Evolutionary conservation across 2,113 vertebrate genomes (phyloP).

Genomic region (Chionis minor): DNA sequence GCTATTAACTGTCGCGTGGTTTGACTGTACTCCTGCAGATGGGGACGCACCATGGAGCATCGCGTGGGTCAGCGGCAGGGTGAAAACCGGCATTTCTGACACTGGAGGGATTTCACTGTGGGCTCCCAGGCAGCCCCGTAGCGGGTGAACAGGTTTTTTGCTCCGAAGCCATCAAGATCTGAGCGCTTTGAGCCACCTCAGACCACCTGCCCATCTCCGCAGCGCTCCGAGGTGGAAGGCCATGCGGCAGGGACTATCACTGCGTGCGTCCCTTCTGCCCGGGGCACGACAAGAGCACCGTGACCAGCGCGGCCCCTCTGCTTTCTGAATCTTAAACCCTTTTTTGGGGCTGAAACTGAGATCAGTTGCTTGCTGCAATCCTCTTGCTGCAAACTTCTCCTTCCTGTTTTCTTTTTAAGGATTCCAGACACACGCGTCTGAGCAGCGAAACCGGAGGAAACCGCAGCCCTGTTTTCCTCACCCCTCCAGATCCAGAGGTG

Average conservation of each 20-base stretch:
- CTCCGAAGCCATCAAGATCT: neutral
- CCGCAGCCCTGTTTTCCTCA: neutral
- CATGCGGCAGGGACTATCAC: rapidly evolving
- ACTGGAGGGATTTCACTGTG: rapidly evolving
- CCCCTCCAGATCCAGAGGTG: neutral
- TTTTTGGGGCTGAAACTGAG: neutral
- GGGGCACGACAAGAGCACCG: rapidly evolving
- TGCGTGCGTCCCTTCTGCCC: neutral
- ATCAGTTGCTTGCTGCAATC: neutral
- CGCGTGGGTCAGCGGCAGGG: neutral
- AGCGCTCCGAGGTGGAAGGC: neutral
- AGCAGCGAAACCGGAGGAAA: neutral
- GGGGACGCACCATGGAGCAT: neutral
- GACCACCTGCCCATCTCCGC: rapidly evolving
- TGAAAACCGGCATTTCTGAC: neutral
- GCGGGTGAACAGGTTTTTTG: neutral
- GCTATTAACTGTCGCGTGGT: neutral
- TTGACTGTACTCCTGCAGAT: rapidly evolving
- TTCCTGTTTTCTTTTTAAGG: slow-evolving; percentile 24
- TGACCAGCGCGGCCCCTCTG: neutral
- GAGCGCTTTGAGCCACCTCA: neutral
- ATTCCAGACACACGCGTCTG: neutral
- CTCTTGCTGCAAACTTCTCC: slow-evolving; percentile 21
- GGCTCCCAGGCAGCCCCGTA: neutral
- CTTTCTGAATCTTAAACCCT: neutral